A percentile compares a stretch with the other conserved stretches of the same genome.
Conservation (phyloP, 2,888 invertebrate species). For the Emmelina monodactyla region DNA sequence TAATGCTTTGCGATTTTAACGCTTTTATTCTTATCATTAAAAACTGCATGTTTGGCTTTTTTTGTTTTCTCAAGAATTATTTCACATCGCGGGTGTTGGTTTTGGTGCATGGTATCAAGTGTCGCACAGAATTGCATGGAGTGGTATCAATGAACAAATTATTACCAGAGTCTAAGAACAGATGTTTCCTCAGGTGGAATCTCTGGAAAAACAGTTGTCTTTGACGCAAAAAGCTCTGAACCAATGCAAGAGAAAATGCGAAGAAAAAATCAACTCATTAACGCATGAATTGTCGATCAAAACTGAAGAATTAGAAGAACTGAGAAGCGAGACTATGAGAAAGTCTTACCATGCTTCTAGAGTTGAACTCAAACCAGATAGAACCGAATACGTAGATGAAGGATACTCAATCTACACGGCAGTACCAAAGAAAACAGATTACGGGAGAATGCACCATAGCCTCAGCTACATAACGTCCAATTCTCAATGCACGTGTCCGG, state of each 20-base stretch:
- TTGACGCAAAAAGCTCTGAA: conserved; percentile 62
- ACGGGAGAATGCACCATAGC: conserved; percentile 55
- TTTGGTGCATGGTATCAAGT: too few relatives aligned
- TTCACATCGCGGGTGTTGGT: too few relatives aligned
- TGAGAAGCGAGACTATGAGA: conserved; percentile 51
- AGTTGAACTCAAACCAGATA: conserved; percentile 50
- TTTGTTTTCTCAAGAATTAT: too few relatives aligned
- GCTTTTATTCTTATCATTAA: too few relatives aligned
- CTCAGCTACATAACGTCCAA: conserved; percentile 55
- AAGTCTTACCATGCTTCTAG: conserved; percentile 51
- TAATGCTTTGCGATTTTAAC: too few relatives aligned
- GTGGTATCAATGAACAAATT: too few relatives aligned
- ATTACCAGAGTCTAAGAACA: too few relatives aligned
- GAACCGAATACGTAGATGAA: conserved; percentile 54
- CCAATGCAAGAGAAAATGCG: conserved; percentile 60
- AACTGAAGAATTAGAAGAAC: conserved; percentile 57
- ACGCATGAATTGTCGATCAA: conserved; percentile 67
- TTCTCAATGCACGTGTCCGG: conserved; percentile 49
- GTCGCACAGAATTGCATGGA: too few relatives aligned
- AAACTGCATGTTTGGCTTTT: too few relatives aligned
- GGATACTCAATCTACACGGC: conserved; percentile 57
- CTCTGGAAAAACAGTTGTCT: conserved; percentile 64
- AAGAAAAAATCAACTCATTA: conserved; percentile 63
- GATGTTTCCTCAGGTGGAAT: conserved; percentile 64
- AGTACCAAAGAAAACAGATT: conserved; percentile 56